A percentile compares a stretch with the other conserved stretches of the same genome.
Conservation (phyloP, 2,797 vertebrate species). For the Xiphophorus birchmanni region DNA sequence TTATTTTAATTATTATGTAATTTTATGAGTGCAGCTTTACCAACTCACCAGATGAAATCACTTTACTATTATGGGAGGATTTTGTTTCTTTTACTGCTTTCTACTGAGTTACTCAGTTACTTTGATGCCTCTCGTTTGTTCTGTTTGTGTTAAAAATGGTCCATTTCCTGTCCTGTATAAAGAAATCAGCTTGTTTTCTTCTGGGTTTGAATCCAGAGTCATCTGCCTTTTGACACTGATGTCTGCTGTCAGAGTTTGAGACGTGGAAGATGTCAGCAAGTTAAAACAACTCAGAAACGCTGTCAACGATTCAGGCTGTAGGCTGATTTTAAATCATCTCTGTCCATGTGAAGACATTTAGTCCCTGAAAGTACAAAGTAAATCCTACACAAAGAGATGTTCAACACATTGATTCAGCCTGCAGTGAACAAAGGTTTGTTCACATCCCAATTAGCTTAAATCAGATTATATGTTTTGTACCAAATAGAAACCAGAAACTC, state of each 20-base stretch:
- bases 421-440: slow-evolving; percentile 50
- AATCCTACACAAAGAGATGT: background rate
- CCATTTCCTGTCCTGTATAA: background rate
- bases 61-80: background rate
- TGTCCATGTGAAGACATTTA: background rate
- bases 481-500: slow-evolving; percentile 41
- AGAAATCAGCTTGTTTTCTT: background rate
- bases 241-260: slow-evolving; percentile 3
- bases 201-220: background rate
- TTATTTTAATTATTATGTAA: background rate
- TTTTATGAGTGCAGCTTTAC: background rate
- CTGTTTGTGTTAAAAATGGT: background rate
- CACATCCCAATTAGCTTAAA: slow-evolving; percentile 46
- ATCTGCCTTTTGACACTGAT: background rate
- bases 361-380: background rate
- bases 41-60: background rate
- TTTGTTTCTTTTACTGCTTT: background rate
- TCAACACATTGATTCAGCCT: slow-evolving; percentile 31
- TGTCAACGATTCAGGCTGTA: background rate
- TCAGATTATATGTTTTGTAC: slow-evolving; percentile 53
- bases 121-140: background rate
- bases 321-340: slow-evolving; percentile 4
- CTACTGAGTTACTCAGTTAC: background rate
- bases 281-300: slow-evolving; percentile 18
- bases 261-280: background rate